Evolutionary conservation across 2,797 vertebrate genomes (phyloP), one percentile per base, ranked within the genome.

Genomic region (Manis javanica): DNA sequence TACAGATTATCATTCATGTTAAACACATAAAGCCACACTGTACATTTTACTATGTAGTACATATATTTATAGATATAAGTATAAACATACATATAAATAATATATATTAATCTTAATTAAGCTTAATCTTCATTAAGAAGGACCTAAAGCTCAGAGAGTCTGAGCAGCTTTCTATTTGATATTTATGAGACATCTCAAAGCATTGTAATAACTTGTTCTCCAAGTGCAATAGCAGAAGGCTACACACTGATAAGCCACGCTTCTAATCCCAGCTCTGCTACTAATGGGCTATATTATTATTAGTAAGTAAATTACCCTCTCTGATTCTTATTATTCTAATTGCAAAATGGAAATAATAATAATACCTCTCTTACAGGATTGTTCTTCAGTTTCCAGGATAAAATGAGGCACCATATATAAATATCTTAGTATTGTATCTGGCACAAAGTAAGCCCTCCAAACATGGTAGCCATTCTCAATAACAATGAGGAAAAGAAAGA

Each of bases 121-220:
- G 55, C 16, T 81, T 87, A 69, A 77, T 85, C 15, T 87, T 85
- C 51, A 53, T 92, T 90, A 95, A 81, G 46, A 88, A 78, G 57
- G 92, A 61, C 63, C 37, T 57, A 86, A 91, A 57, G 7, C 46
- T 88, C 31, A 94, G 15, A 66, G 57, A 88, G 37, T 75, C 19
- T 86, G 64, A 82, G 18, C n/a, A 88, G 88, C 34, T 92, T 92
- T 83, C 12, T 6, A 34, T 85, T 89, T 93, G 34, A 53, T 89
- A 68, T 53, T 66, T 95, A 68, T 29, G 19, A 57, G 37, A 61
- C 15, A 74, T 66, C 23, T 31, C 14, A 84, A 87, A 74, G 8
- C 18, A 89, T 72, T 83, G 3, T 64, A 51, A 71, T 92, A 79
- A n/a, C 63, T 78, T 87, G 42, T 69, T 96, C 83, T 75, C 82